These are phyloP conservation scores for Drosophila rufa DNA, from an alignment of 1,140 invertebrate species.

Conservation along the genomic window DNA sequence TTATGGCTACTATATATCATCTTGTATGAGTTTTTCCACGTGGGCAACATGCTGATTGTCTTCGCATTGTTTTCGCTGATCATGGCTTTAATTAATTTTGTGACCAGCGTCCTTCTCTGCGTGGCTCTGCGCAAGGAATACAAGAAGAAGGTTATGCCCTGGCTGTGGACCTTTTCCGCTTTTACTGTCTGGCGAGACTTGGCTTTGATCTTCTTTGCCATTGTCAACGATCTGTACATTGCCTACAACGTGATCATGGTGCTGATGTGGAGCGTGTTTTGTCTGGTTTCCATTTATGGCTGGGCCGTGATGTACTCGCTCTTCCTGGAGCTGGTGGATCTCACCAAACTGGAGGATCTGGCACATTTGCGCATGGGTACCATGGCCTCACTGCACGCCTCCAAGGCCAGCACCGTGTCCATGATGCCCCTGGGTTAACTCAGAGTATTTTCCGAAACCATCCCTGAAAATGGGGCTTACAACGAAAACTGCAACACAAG, in stretches of 20 bases:
- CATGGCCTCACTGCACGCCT: slow-evolving; percentile 93
- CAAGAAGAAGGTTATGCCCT: slow-evolving; percentile 93
- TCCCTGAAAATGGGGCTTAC: slow-evolving; percentile 24
- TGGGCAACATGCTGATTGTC: slow-evolving; percentile 94
- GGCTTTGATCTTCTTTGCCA: slow-evolving; percentile 93
- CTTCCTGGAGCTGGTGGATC: slow-evolving; percentile 93
- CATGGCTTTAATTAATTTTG: slow-evolving; percentile 90
- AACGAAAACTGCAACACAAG: slow-evolving; percentile 35
- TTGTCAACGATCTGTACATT: slow-evolving; percentile 97
- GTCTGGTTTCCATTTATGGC: slow-evolving; percentile 90
- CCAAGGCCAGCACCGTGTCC: slow-evolving; percentile 93
- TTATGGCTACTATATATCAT: slow-evolving; percentile 96
- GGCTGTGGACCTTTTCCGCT: slow-evolving; percentile 92
- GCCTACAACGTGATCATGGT: slow-evolving; percentile 95
- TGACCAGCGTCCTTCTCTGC: slow-evolving; percentile 93
- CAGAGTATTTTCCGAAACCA: slow-evolving; percentile 13
- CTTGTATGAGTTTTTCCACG: slow-evolving; percentile 97
- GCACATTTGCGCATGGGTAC: slow-evolving; percentile 96
- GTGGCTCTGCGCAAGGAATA: slow-evolving; percentile 94
- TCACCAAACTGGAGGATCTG: slow-evolving; percentile 95
- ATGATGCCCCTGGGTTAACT: slow-evolving; percentile 89
- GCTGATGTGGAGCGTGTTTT: slow-evolving; percentile 92
- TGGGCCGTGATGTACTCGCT: slow-evolving; percentile 96
- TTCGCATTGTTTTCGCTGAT: slow-evolving; percentile 94
- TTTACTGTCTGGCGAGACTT: slow-evolving; percentile 92